A percentile compares a stretch with the other conserved stretches of the same genome.
Conservation (phyloP, 2,797 vertebrate genomes). For the Halcyon chelicuti region DNA sequence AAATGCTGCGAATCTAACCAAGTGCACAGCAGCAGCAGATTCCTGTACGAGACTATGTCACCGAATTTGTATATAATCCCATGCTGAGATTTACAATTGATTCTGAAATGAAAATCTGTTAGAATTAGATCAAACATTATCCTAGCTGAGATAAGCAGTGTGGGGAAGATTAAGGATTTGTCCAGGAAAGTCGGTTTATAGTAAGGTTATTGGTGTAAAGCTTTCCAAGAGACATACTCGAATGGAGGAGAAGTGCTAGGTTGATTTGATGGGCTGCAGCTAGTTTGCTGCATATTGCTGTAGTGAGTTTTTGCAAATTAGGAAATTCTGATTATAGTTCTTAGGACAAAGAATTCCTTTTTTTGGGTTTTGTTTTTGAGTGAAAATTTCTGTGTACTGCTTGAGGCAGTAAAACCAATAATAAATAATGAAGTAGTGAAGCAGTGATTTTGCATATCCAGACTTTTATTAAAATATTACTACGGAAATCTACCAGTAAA, state of each 20-base stretch:
- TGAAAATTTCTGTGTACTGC: not conserved
- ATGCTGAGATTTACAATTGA: slow-evolving; percentile 74
- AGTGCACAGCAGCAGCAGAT: slow-evolving; percentile 14
- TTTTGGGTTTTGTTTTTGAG: not conserved
- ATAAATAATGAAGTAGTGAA: not conserved
- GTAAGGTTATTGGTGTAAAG: not conserved
- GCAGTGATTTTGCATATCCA: not conserved
- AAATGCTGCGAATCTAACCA: slow-evolving; percentile 49
- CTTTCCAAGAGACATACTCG: not conserved
- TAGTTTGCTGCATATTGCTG: not conserved
- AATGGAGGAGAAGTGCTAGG: not conserved
- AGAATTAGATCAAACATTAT: slow-evolving; percentile 67
- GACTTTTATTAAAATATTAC: not conserved
- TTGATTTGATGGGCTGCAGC: not conserved
- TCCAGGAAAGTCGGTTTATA: slow-evolving; percentile 25
- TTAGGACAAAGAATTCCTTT: not conserved
- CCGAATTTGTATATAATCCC: slow-evolving; percentile 66
- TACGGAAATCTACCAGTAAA: not conserved
- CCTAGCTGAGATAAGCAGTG: slow-evolving; percentile 39
- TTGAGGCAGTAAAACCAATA: not conserved
- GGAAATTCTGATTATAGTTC: not conserved
- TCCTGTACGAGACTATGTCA: slow-evolving; percentile 22
- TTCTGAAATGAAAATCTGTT: slow-evolving; percentile 76
- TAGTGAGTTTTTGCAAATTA: not conserved
- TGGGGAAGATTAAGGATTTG: slow-evolving; percentile 54